Base-by-base conservation (phyloP, 2,888 invertebrate species). In the Heterodera filipjevi region DNA sequence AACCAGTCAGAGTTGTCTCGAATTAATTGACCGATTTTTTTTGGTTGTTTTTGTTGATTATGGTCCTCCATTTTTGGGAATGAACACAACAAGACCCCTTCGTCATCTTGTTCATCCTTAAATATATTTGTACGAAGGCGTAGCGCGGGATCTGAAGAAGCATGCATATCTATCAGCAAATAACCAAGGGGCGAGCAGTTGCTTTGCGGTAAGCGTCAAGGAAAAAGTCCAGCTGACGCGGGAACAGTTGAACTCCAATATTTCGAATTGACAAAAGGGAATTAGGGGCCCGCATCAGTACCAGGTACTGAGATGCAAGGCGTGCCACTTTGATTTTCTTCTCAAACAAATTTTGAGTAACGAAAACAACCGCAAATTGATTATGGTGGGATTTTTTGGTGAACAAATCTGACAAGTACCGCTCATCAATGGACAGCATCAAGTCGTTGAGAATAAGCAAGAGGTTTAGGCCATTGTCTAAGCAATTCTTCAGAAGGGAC, bases 291-390 rank as follows among this genome's bases (percentile, higher is more conserved):
- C 80, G 49, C 81, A 81, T 79, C 32, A 79, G 35, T 14, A 81
- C 59, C 78, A 79, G 78, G 32, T 79, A 79, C 30, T 81, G 81
- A 22, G 76, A n/a, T 49, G 81, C 77, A 0, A 44, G 14, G 22
- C 79, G 70, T 3, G 79, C 81, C 27, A 79, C 80, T 22, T 70
- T 74, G 30, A 81, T 27, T 27, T 81, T 70, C 53, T 77, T 79
- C 22, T 77, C 81, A 76, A 80, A 80, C 12, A 80, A 53, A 32
- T 80, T 66, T 81, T 80, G 80, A 22, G 80, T 81, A 2, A 80
- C 32, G 27, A 74, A 81, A 14, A 80, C 27, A 8, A 80, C 66
- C 33, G 76, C 46, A n/a, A 81, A 32, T 3, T 80, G 39, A 44
- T 30, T 22, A 76, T 79, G 78, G 59, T 79, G 80, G 0, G 80